Conservation (phyloP, 92 coral and sea anemone species). For the Paramuricea clavata region DNA sequence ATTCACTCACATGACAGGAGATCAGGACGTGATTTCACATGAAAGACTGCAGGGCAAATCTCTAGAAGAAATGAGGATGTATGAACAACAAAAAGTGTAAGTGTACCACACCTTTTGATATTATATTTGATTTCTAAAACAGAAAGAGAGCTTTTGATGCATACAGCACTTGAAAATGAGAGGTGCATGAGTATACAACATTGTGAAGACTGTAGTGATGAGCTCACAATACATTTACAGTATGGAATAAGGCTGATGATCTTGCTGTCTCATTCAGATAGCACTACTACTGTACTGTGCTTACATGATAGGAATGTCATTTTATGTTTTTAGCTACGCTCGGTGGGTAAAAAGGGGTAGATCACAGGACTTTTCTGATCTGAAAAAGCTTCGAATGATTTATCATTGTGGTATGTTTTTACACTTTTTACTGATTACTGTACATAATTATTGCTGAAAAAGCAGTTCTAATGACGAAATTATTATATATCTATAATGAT, state of each 20-base stretch:
- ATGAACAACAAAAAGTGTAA: conserved; percentile 92
- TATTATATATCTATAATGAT: no score
- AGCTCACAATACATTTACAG: no score
- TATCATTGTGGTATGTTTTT: conserved; percentile 87
- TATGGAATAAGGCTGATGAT: no score
- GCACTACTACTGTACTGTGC: no score
- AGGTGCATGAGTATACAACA: no score
- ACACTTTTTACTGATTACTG: no score
- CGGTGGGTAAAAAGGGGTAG: conserved; percentile 95
- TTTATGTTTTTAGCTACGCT: conserved; percentile 72
- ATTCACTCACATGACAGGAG: conserved; percentile 96
- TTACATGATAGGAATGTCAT: no score
- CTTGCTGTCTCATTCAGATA: no score
- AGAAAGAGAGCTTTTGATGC: background rate
- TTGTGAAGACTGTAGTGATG: no score
- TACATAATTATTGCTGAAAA: background rate
- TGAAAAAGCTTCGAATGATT: conserved; percentile 80
- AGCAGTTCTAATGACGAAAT: background rate
- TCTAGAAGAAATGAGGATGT: conserved; percentile 75
- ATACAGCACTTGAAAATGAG: background rate
- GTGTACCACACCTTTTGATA: conserved; percentile 24
- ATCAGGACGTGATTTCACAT: conserved; percentile 84
- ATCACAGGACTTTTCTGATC: conserved; percentile 85
- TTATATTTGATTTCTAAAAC: background rate
- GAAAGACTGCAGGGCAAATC: conserved; percentile 87